Evolutionary conservation across 2,113 vertebrate species (phyloP).

Genomic region (Mionectes macconnelli): DNA sequence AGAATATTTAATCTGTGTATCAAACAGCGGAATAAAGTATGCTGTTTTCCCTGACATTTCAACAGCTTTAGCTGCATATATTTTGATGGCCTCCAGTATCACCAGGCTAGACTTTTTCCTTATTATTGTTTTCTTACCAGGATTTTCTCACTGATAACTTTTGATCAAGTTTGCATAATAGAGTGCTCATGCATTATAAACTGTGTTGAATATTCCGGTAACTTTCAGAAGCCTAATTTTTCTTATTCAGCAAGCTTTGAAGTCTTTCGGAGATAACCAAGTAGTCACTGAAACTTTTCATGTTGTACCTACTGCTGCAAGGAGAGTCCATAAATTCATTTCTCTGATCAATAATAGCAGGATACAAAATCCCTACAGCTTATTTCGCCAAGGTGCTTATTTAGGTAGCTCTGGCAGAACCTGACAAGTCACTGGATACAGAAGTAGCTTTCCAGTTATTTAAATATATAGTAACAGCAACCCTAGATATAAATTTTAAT

Average conservation of each 20-base stretch:
- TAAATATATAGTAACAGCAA: not conserved
- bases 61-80: not conserved
- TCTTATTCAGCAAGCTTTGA: conserved; percentile 44
- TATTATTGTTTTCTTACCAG: not conserved
- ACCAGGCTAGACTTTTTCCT: conserved; percentile 6
- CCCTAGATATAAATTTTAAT: conserved; percentile 15
- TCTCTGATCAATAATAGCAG: conserved; percentile 36
- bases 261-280: conserved; percentile 45
- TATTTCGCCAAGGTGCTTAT: conserved; percentile 28
- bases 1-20: not conserved
- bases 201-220: conserved; percentile 51
- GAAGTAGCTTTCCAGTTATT: conserved; percentile 18
- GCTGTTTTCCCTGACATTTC: not conserved
- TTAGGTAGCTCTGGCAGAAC: conserved; percentile 19
- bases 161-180: conserved; percentile 54
- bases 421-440: conserved; percentile 1
- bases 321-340: conserved; percentile 60
- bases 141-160: conserved; percentile 15
- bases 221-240: conserved; percentile 47
- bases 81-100: conserved; percentile 3
- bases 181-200: conserved; percentile 58
- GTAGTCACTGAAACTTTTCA: conserved; percentile 34
- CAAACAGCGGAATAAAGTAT: not conserved
- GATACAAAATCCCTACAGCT: conserved; percentile 2
- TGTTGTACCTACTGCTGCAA: not conserved